Percentiles rank a stretch among this genome's conserved stretches.
phyloP scores from a whole-genome alignment of 2,797 vertebrate species.

The Cyclura pinguis region DNA sequence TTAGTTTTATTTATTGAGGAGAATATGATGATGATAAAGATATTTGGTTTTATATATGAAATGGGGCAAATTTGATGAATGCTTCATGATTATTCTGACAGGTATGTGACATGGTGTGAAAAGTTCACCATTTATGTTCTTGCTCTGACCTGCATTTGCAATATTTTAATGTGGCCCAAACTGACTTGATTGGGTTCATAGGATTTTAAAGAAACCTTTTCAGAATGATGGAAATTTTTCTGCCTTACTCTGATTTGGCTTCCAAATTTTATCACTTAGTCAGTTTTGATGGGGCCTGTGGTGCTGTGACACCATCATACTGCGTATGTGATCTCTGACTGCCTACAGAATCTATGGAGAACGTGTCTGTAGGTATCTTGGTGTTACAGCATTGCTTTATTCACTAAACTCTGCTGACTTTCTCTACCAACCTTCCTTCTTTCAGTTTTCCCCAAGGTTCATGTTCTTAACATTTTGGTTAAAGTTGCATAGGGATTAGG shows the following conservation, averaged over 20 bases:
- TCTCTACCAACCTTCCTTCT: no score
- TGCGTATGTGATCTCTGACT: background rate
- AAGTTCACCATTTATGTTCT: background rate
- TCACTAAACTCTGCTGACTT: no score
- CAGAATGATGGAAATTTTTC: background rate
- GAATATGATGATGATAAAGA: background rate
- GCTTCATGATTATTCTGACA: background rate
- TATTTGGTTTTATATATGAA: background rate
- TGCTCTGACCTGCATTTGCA: background rate
- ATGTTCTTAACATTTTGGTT: no score
- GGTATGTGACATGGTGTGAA: background rate
- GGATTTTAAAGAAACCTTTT: background rate
- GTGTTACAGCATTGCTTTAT: background rate
- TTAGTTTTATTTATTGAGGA: background rate
- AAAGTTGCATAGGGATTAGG: no score
- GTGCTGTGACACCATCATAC: background rate
- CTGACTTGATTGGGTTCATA: background rate
- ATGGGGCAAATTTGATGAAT: background rate
- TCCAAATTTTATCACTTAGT: background rate
- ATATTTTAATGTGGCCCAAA: background rate
- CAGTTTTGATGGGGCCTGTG: background rate
- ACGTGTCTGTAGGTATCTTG: background rate
- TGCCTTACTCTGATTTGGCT: background rate
- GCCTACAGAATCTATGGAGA: background rate
- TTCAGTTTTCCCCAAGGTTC: no score